A percentile compares a stretch with the other conserved stretches of the same genome.
Conservation (phyloP, 2,797 vertebrate genomes). For the Sebastes ruberrimus region DNA sequence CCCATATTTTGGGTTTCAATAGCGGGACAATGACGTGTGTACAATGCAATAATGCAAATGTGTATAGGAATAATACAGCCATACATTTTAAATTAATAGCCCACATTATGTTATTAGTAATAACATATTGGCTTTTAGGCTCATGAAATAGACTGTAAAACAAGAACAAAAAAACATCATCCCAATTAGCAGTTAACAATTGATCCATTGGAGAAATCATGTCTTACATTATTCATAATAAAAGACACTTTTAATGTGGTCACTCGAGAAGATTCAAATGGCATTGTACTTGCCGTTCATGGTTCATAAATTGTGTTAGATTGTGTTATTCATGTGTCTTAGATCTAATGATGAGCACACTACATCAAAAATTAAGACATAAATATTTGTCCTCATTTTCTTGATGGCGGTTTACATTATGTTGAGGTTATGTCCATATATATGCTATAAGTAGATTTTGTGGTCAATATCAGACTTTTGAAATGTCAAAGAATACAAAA, state of each 20-base stretch:
- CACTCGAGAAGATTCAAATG: constrained; percentile 37
- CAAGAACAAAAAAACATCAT: neutral
- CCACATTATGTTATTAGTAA: neutral
- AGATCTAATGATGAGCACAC: constrained; percentile 35
- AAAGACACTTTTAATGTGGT: constrained; percentile 10
- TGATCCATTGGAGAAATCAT: neutral
- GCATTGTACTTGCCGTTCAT: constrained; percentile 31
- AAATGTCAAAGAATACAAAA: constrained; percentile 32
- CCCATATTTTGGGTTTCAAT: neutral
- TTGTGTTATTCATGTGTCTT: constrained; percentile 17
- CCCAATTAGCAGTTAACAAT: neutral
- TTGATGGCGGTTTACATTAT: neutral
- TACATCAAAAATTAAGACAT: constrained; percentile 15
- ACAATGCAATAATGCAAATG: neutral
- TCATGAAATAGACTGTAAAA: neutral
- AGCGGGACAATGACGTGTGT: neutral
- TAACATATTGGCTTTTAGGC: neutral
- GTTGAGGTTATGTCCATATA: neutral
- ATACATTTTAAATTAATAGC: neutral
- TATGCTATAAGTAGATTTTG: neutral
- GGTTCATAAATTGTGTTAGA: constrained; percentile 50
- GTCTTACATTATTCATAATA: constrained; percentile 19
- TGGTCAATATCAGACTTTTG: constrained; percentile 13
- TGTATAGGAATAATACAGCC: neutral
- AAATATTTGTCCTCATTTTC: constrained; percentile 34